phyloP scores from a whole-genome alignment of 2,888 invertebrate species.

The Agonopterix alstromeriana region DNA sequence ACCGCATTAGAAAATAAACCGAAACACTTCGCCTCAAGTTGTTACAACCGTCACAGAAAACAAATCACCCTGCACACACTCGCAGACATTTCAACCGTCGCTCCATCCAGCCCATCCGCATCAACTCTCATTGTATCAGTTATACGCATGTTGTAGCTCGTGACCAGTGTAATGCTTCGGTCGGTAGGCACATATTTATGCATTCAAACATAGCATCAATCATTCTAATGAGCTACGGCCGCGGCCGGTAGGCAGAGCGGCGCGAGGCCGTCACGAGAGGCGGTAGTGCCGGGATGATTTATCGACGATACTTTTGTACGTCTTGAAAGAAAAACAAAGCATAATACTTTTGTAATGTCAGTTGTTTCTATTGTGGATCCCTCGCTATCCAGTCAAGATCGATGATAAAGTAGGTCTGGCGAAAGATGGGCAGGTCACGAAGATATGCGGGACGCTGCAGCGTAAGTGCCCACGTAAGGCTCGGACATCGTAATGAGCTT shows the following conservation, averaged over 20 bases:
- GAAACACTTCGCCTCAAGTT: too few species aligned
- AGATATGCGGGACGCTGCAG: too few species aligned
- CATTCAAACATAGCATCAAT: constrained; percentile 64
- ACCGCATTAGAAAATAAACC: too few species aligned
- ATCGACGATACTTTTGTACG: constrained; percentile 16
- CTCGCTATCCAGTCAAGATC: too few species aligned
- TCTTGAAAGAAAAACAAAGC: not conserved
- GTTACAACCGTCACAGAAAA: too few species aligned
- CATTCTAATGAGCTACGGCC: constrained; percentile 66
- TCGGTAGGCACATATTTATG: constrained; percentile 55
- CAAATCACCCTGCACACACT: constrained; percentile 1
- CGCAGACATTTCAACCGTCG: not conserved
- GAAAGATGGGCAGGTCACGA: too few species aligned
- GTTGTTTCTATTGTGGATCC: too few species aligned
- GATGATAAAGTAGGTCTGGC: too few species aligned
- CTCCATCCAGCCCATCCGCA: not conserved
- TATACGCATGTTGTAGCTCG: constrained; percentile 43
- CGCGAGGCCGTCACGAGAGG: constrained; percentile 38
- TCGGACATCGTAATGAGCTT: too few species aligned
- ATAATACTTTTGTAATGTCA: too few species aligned
- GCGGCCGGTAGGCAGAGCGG: constrained; percentile 35
- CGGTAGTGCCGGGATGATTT: constrained; percentile 41
- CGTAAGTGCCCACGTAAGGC: too few species aligned
- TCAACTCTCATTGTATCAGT: constrained; percentile 17
- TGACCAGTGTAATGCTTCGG: constrained; percentile 42